Conservation (phyloP, 2,888 invertebrate species). For the Cheilosia pagana region DNA sequence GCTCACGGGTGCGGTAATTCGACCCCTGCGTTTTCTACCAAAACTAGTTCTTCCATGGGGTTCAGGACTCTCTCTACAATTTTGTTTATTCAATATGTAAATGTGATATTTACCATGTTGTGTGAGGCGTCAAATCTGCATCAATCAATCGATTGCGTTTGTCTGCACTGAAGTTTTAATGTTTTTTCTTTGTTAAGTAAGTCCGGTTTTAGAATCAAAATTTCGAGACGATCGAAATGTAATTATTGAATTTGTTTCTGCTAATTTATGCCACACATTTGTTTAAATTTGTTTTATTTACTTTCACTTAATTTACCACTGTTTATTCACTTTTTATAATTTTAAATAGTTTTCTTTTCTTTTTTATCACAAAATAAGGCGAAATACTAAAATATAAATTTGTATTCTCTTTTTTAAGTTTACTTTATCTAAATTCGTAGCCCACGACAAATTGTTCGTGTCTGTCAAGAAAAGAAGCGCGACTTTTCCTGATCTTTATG, state of each 20-base stretch:
- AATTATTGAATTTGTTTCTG: constrained; percentile 47
- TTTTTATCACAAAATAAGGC: constrained; percentile 73
- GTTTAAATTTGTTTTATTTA: constrained; percentile 31
- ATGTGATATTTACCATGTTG: constrained; percentile 49
- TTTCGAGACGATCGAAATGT: constrained; percentile 60
- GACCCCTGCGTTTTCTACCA: no score
- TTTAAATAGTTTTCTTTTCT: constrained; percentile 42
- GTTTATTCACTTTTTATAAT: constrained; percentile 28
- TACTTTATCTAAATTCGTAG: constrained; percentile 65
- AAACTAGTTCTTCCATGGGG: no score
- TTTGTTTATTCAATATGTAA: background rate
- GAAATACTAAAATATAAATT: constrained; percentile 67
- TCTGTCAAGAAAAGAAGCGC: constrained; percentile 9
- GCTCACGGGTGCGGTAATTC: no score
- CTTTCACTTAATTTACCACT: constrained; percentile 41
- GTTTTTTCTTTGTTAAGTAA: constrained; percentile 40
- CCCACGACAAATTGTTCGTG: constrained; percentile 48
- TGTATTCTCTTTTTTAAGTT: constrained; percentile 27
- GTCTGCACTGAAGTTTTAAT: constrained; percentile 13
- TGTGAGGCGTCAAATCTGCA: constrained; percentile 48
- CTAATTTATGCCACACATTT: constrained; percentile 46
- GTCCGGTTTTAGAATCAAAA: constrained; percentile 73
- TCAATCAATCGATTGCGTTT: constrained; percentile 45
- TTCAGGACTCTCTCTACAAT: background rate
- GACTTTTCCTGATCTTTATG: constrained; percentile 2